A percentile compares a stretch with the other conserved stretches of the same genome.
phyloP scores from a whole-genome alignment of 2,113 vertebrate genomes.

The western clawed frog (Xenopus tropicalis) region UCB_Xtro_10.0 CM004445.2:129384501-129385000 shows the following conservation, averaged over 20 bases:
- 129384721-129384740: too few relatives aligned
- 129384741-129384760: background rate
- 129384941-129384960: background rate
- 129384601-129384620: too few relatives aligned
- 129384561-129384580: too few relatives aligned
- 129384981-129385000: background rate
- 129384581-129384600: too few relatives aligned
- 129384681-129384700: too few relatives aligned
- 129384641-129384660: too few relatives aligned
- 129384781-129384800: background rate
- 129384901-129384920: conserved; percentile 22
- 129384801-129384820: conserved; percentile 1
- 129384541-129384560: too few relatives aligned
- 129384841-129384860: conserved; percentile 36
- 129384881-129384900: conserved; percentile 41
- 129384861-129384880: conserved; percentile 35
- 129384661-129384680: too few relatives aligned
- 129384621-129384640: too few relatives aligned
- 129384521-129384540: too few relatives aligned
- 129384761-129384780: background rate
- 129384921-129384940: conserved; percentile 7
- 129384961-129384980: background rate
- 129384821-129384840: conserved; percentile 28
- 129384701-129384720: too few relatives aligned
- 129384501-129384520: too few relatives aligned